Base-by-base conservation (phyloP, 1,140 invertebrate species). In the Brachionus koreanus region DNA sequence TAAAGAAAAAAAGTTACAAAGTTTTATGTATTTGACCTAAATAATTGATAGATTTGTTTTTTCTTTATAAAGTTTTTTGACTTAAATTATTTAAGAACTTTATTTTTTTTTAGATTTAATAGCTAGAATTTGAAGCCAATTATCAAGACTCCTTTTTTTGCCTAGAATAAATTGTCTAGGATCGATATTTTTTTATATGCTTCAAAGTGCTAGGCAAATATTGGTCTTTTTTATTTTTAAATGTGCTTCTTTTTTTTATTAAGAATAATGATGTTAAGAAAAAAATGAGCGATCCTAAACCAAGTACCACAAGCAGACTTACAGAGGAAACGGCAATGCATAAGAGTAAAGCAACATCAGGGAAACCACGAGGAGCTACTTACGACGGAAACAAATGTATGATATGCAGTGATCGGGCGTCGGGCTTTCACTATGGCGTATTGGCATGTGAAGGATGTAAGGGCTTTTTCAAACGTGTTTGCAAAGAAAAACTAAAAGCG, bases 391-490 rank as follows among this genome's bases (percentile, higher is more conserved):
- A 43, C 35, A 86, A 87, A 29, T 89, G 88, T 83, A 87, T 86
- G 84, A 88, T 90, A 7, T 90, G 89, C 82, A 87, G 87, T 5
- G 89, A 89, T 74, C 88, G 89, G 83, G 88, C 89, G 5, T 88
- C 87, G 6, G 89, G 89, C 10, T 89, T 88, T 76, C 89, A 90
- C 82, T 90, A 90, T 85, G 89, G 89, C 12, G 89, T 89, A 9
- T 87, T 89, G 83, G 88, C 88, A 1, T 90, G 89, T 84, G 90
- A 90, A 84, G 90, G 90, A 25, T 90, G 90, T 84, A 90, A 89
- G 87, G 88, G 88, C 5, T 89, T 89, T 82, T 89, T 89, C 82
- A 84, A 88, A 39, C 84, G 88, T 33, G 88, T 87, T 83, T 65
- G 49, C 37, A 79, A 79, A 63, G 76, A 79, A 79, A 57, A 65